A percentile compares a stretch with the other conserved stretches of the same genome.
Conservation (phyloP, 1,140 invertebrate genomes). For the Heliconius hermathena region DNA sequence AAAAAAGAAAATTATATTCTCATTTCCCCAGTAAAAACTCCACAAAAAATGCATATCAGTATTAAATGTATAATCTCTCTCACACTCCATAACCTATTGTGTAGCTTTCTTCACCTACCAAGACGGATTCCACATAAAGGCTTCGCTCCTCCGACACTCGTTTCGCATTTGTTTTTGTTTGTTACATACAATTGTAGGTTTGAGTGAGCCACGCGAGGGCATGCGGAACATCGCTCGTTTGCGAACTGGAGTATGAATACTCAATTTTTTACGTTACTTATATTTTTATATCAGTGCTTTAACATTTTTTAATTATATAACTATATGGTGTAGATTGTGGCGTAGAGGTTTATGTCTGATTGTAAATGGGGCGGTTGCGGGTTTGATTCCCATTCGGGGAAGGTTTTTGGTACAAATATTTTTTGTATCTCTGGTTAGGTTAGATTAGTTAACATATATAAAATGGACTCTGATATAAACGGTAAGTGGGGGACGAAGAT, state of each 20-base stretch:
- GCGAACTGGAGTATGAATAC: constrained; percentile 61
- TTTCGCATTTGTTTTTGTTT: constrained; percentile 64
- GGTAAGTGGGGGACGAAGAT: no score
- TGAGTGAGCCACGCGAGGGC: constrained; percentile 60
- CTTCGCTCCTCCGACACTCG: constrained; percentile 64
- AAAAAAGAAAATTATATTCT: no score
- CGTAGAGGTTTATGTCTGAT: background rate
- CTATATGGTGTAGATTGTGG: background rate
- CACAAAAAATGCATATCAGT: background rate
- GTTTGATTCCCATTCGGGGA: background rate
- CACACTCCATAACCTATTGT: constrained; percentile 63
- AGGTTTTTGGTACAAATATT: background rate
- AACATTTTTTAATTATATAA: constrained; percentile 5
- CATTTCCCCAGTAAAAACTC: background rate
- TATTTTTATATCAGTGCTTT: background rate
- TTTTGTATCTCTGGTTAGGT: background rate
- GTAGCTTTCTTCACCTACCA: constrained; percentile 74
- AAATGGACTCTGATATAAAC: no score
- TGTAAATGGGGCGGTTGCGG: background rate
- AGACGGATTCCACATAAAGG: constrained; percentile 72
- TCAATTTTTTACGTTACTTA: constrained; percentile 15
- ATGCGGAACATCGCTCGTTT: constrained; percentile 55
- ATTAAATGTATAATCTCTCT: background rate
- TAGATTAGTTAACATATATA: no score
- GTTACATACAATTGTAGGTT: constrained; percentile 76